Conservation (phyloP, 1,140 invertebrate genomes). For the Danaus melanippus region DNA sequence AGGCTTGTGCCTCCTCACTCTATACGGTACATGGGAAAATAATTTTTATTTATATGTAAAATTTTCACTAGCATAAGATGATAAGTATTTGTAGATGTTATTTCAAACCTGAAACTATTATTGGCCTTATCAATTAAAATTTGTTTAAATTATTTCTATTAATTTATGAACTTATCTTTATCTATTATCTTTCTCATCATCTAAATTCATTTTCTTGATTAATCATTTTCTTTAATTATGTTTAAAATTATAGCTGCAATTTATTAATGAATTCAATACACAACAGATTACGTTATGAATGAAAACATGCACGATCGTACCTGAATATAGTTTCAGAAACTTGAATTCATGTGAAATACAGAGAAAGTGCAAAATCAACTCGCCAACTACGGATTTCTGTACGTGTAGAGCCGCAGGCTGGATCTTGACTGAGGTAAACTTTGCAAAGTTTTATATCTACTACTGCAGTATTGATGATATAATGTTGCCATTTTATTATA, state of each 20-base stretch:
- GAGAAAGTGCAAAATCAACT: conserved; percentile 14
- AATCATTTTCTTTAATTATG: no score
- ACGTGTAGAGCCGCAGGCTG: conserved; percentile 11
- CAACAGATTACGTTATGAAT: no score
- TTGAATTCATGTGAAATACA: conserved; percentile 14
- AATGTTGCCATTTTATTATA: background rate
- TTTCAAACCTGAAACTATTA: no score
- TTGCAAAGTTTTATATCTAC: conserved; percentile 10
- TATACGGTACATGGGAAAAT: conserved; percentile 18
- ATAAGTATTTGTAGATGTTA: no score
- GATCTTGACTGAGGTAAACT: conserved; percentile 10
- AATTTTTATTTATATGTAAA: conserved; percentile 20
- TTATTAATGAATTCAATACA: no score
- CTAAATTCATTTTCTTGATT: no score
- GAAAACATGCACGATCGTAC: no score
- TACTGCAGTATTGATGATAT: background rate
- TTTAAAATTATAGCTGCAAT: no score
- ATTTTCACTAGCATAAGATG: background rate
- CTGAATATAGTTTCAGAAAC: conserved; percentile 3
- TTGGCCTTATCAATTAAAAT: no score
- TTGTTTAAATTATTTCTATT: no score
- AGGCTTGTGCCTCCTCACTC: conserved; percentile 21
- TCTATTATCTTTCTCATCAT: no score
- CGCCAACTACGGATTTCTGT: conserved; percentile 11
- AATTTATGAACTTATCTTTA: no score